phyloP scores from a whole-genome alignment of 2,797 vertebrate genomes.

The Adrianichthys oophorus region DNA sequence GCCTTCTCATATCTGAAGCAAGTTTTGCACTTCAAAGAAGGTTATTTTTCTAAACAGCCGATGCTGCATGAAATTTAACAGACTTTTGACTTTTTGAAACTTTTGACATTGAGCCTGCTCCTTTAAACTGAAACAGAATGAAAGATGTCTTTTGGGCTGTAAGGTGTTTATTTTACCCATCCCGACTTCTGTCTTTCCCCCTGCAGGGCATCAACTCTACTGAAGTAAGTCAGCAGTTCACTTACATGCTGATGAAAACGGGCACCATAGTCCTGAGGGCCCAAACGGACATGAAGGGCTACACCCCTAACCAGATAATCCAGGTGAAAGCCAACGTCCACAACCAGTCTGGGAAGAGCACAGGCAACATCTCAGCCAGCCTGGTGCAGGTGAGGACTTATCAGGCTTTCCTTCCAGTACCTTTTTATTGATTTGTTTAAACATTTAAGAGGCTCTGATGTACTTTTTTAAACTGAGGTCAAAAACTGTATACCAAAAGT shows the following conservation, averaged over 20 bases:
- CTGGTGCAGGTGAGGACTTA: conserved; percentile 85
- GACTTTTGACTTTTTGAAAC: too few relatives aligned
- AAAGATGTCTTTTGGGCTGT: not conserved
- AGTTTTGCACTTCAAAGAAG: too few relatives aligned
- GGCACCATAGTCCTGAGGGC: conserved; percentile 85
- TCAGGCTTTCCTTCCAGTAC: too few relatives aligned
- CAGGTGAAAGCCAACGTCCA: conserved; percentile 83
- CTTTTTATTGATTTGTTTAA: too few relatives aligned
- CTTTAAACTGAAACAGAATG: too few relatives aligned
- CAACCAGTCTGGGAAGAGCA: conserved; percentile 90
- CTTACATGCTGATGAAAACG: conserved; percentile 91
- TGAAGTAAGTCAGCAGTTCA: conserved; percentile 87
- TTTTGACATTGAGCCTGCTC: too few relatives aligned
- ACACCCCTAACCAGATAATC: conserved; percentile 88
- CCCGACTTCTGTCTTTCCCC: not conserved
- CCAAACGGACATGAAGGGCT: conserved; percentile 86
- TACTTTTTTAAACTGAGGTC: too few relatives aligned
- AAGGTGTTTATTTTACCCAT: not conserved
- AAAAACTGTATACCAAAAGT: too few relatives aligned
- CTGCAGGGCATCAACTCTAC: conserved; percentile 82
- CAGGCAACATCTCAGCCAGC: conserved; percentile 84
- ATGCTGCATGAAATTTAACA: too few relatives aligned
- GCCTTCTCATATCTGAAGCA: too few relatives aligned
- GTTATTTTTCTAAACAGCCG: too few relatives aligned
- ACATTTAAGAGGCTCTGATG: too few relatives aligned